phyloP scores from a whole-genome alignment of 1,140 invertebrate genomes.

The Drosophila trapezifrons region DNA sequence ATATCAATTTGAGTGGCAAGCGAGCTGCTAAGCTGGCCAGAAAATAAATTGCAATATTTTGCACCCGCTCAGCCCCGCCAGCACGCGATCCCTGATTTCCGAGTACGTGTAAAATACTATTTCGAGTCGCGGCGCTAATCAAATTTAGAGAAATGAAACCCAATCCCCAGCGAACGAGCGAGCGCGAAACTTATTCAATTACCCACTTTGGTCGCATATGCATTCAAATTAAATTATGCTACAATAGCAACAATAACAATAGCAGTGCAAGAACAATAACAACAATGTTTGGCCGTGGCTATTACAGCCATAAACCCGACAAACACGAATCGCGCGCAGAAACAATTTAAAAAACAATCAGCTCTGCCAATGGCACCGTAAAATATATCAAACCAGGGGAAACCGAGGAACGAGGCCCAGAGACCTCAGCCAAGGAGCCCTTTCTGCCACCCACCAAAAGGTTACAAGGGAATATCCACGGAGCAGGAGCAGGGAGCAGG shows the following conservation, averaged over 20 bases:
- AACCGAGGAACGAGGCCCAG: conserved; percentile 38
- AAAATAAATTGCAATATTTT: conserved; percentile 57
- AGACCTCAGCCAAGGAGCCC: conserved; percentile 41
- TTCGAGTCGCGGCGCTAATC: conserved; percentile 66
- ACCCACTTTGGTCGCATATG: conserved; percentile 75
- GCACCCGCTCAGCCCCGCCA: conserved; percentile 10
- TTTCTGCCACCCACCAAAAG: conserved; percentile 29
- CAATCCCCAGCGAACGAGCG: conserved; percentile 21
- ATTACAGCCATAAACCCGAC: conserved; percentile 81
- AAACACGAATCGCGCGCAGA: conserved; percentile 82
- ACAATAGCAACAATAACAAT: conserved; percentile 41
- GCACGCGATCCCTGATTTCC: conserved; percentile 27
- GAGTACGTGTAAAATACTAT: conserved; percentile 53
- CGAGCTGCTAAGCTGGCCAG: conserved; percentile 22
- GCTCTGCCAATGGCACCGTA: conserved; percentile 65
- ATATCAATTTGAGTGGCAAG: conserved; percentile 59
- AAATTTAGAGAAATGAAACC: conserved; percentile 66
- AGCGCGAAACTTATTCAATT: conserved; percentile 77
- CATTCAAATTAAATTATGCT: conserved; percentile 82
- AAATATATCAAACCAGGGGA: conserved; percentile 48
- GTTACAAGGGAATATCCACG: conserved; percentile 6
- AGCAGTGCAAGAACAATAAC: conserved; percentile 29
- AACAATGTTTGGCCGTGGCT: conserved; percentile 67
- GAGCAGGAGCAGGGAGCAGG: no score
- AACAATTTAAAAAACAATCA: conserved; percentile 83